phyloP scores from a whole-genome alignment of 2,888 invertebrate genomes.

The Aporophyla nigra region DNA sequence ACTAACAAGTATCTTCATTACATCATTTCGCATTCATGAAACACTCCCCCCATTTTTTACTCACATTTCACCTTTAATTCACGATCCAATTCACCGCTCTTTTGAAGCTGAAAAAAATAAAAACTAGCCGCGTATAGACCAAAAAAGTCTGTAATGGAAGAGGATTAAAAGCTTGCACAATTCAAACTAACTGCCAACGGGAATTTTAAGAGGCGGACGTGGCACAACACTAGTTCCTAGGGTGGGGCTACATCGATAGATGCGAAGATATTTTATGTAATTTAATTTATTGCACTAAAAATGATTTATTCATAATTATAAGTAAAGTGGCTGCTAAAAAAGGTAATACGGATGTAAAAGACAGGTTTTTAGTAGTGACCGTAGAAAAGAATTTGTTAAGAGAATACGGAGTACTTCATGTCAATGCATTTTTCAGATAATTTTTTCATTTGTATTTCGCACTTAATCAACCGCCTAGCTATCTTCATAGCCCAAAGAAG shows the following conservation, averaged over 20 bases:
- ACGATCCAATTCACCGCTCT: constrained; percentile 39
- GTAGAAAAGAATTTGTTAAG: not conserved
- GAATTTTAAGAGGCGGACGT: constrained; percentile 68
- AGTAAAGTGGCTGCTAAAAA: not conserved
- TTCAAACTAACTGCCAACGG: constrained; percentile 73
- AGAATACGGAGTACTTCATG: not conserved
- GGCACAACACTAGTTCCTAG: constrained; percentile 50
- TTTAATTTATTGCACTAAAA: constrained; percentile 18
- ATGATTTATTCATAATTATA: constrained; percentile 26
- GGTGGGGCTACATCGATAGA: constrained; percentile 11
- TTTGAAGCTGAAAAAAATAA: constrained; percentile 41
- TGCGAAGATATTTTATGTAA: constrained; percentile 2
- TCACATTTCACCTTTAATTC: constrained; percentile 47
- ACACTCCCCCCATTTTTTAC: constrained; percentile 31
- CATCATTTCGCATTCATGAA: constrained; percentile 52
- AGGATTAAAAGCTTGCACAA: constrained; percentile 77
- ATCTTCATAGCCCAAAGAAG: not conserved
- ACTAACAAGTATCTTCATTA: constrained; percentile 53
- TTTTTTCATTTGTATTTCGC: not conserved
- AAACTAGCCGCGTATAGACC: constrained; percentile 37
- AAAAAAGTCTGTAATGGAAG: constrained; percentile 63
- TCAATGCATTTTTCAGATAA: not conserved
- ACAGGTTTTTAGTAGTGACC: not conserved
- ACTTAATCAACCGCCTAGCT: not conserved
- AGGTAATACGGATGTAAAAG: no score